Percentiles rank a stretch among this genome's conserved stretches.
Conservation (phyloP, 2,113 vertebrate genomes). For the Mirza zaza region DNA sequence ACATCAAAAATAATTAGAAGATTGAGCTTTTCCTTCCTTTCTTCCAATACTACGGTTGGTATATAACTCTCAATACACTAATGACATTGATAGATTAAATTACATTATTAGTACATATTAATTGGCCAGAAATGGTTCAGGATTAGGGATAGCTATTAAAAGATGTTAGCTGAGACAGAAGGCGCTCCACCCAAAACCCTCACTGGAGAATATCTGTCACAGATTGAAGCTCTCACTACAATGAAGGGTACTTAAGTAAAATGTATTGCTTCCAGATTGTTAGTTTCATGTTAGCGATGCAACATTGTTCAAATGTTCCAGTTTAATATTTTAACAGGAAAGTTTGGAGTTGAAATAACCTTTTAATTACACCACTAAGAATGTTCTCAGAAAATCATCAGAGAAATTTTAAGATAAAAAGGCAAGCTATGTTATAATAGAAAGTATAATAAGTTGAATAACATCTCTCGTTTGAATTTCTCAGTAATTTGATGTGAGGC, state of each 20-base stretch:
- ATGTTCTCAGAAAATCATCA: slow-evolving; percentile 65
- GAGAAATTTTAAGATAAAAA: slow-evolving; percentile 68
- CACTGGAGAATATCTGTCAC: slow-evolving; percentile 6
- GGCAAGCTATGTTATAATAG: slow-evolving; percentile 36
- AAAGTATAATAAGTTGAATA: slow-evolving; percentile 68
- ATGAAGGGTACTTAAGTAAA: slow-evolving; percentile 56
- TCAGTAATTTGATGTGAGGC: neutral
- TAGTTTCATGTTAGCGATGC: slow-evolving; percentile 64
- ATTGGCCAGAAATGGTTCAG: neutral
- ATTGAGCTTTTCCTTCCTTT: neutral
- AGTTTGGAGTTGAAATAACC: slow-evolving; percentile 34
- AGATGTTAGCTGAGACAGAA: slow-evolving; percentile 26
- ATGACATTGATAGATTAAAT: neutral
- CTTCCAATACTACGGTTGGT: neutral
- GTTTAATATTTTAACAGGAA: slow-evolving; percentile 68
- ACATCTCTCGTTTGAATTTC: slow-evolving; percentile 16
- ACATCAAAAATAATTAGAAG: neutral
- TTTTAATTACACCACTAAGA: slow-evolving; percentile 58
- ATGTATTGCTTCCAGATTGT: slow-evolving; percentile 65
- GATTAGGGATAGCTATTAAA: neutral
- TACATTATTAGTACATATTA: neutral
- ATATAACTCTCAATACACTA: slow-evolving; percentile 4
- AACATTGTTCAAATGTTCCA: slow-evolving; percentile 52
- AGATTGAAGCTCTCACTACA: neutral
- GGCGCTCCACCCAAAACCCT: slow-evolving; percentile 25